Percentiles rank a stretch among this genome's conserved stretches.
These are phyloP conservation scores for Aythya baeri DNA, from an alignment of 2,113 vertebrate genomes.

Conservation along the genomic window DNA sequence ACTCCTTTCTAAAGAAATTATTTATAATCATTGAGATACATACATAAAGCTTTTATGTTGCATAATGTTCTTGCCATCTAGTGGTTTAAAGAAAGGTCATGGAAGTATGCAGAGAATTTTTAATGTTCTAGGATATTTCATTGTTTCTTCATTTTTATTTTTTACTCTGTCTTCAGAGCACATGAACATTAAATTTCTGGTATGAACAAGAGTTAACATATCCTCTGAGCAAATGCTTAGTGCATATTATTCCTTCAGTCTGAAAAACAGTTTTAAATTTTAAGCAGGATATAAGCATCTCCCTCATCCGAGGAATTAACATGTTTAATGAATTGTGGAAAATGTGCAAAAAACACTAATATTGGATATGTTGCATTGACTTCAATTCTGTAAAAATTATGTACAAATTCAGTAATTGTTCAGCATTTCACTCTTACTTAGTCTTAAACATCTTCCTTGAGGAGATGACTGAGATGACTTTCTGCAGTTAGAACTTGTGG, in stretches of 20 bases:
- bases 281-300: background rate
- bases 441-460: background rate
- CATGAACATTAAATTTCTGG: background rate
- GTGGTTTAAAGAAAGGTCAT: background rate
- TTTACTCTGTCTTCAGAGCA: background rate
- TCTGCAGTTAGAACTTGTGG: fast-evolving
- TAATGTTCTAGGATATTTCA: background rate
- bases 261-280: background rate
- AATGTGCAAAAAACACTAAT: background rate
- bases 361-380: background rate
- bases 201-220: background rate
- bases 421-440: background rate
- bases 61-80: background rate
- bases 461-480: background rate
- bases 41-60: background rate
- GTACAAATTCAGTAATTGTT: background rate
- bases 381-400: background rate
- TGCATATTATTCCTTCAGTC: background rate
- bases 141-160: background rate
- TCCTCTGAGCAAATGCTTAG: background rate
- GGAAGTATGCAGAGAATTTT: background rate
- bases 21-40: background rate
- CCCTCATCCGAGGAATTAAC: background rate
- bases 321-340: background rate
- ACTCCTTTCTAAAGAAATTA: no score